Percentiles rank a stretch among this genome's conserved stretches.
Evolutionary conservation across 2,888 invertebrate genomes (phyloP).

Genomic region (Zhuqinia jingwanae): DNA sequence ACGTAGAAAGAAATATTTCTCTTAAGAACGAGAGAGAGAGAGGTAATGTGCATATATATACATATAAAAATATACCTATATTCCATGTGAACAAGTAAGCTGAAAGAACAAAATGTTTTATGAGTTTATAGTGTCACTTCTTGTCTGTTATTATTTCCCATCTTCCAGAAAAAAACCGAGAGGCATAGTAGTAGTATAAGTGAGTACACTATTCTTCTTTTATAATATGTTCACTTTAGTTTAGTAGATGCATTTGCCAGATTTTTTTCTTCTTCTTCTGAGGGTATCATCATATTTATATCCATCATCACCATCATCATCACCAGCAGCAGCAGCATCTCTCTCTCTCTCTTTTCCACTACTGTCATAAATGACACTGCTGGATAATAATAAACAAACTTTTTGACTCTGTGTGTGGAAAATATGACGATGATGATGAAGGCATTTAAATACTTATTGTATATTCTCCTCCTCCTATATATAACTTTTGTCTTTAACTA

Average conservation of each 20-base stretch:
- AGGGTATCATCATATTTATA: not conserved
- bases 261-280: no score
- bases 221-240: no score
- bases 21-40: no score
- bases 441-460: slow-evolving; percentile 31
- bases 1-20: no score
- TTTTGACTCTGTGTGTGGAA: slow-evolving; percentile 15
- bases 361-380: slow-evolving; percentile 40
- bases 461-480: no score
- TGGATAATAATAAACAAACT: slow-evolving; percentile 39
- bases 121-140: slow-evolving; percentile 48
- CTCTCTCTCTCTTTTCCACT: slow-evolving; percentile 13
- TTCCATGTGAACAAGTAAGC: slow-evolving; percentile 44
- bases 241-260: no score
- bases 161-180: not conserved
- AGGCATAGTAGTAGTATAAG: no score
- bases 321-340: slow-evolving; percentile 9
- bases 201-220: no score
- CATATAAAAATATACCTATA: not conserved
- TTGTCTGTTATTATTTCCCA: slow-evolving; percentile 34
- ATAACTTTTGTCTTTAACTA: no score
- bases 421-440: not conserved
- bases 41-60: not conserved
- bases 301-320: slow-evolving; percentile 3
- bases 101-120: slow-evolving; percentile 60